A percentile compares a stretch with the other conserved stretches of the same genome.
phyloP scores from a whole-genome alignment of 2,113 vertebrate genomes.

The Amia ocellicauda region DNA sequence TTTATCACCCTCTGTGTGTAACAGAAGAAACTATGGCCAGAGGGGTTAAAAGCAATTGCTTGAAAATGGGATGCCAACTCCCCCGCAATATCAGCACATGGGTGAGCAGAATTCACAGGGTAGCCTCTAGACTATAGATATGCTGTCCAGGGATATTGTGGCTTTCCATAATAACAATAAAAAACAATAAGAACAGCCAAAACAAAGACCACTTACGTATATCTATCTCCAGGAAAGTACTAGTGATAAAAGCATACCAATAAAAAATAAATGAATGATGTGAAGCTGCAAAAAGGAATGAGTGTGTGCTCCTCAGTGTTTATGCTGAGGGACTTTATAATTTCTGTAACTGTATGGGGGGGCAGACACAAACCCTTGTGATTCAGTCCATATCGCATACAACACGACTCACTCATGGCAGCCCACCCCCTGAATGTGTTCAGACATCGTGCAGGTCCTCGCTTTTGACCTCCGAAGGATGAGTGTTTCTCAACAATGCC shows the following conservation, averaged over 20 bases:
- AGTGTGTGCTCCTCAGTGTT: no score
- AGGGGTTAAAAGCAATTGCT: not conserved
- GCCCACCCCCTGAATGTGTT: no score
- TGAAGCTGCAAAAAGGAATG: not conserved
- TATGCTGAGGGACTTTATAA: no score
- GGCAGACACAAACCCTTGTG: not conserved
- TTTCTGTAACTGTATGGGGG: no score
- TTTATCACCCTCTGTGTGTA: not conserved
- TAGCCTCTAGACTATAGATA: no score
- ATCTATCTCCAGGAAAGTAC: not conserved
- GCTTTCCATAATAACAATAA: no score
- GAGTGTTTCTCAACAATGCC: no score
- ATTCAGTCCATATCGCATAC: slow-evolving; percentile 13
- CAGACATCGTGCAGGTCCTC: no score
- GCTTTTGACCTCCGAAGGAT: no score
- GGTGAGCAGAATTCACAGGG: not conserved
- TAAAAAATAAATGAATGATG: slow-evolving; percentile 1
- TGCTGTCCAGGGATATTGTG: no score
- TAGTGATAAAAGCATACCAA: not conserved
- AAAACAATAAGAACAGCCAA: no score
- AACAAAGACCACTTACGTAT: no score
- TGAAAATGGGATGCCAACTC: not conserved
- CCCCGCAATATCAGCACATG: not conserved
- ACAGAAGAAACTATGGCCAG: not conserved
- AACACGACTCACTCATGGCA: slow-evolving; percentile 11